Percentiles rank a stretch among this genome's conserved stretches.
phyloP scores from a whole-genome alignment of 2,888 invertebrate species.

The Sarcophaga subvicina region DNA sequence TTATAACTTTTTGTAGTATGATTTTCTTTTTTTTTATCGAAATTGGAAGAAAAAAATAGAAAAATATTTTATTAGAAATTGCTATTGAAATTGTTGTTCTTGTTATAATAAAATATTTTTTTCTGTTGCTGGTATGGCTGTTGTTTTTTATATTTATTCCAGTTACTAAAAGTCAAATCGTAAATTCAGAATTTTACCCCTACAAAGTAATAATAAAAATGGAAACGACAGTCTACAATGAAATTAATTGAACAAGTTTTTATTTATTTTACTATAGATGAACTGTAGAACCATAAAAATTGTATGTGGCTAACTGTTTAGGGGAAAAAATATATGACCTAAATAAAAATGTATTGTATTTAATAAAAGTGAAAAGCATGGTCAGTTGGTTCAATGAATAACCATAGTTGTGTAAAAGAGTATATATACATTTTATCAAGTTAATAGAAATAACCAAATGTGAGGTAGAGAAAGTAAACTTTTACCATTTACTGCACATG shows the following conservation, averaged over 20 bases:
- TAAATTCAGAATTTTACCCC: not conserved
- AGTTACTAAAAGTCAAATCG: not conserved
- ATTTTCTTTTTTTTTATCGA: too few species aligned
- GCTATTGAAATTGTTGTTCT: not conserved
- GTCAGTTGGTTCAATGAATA: too few species aligned
- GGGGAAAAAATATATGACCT: not conserved
- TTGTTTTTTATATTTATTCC: not conserved
- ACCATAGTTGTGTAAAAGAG: too few species aligned
- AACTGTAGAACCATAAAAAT: slow-evolving; percentile 27
- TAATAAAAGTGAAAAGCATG: slow-evolving; percentile 21
- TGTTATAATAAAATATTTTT: not conserved
- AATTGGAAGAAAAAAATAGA: not conserved
- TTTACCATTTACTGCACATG: too few species aligned
- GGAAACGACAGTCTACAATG: not conserved
- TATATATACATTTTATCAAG: too few species aligned
- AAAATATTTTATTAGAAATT: not conserved
- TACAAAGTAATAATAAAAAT: not conserved
- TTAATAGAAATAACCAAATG: too few species aligned
- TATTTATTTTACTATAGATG: not conserved
- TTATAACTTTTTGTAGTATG: not conserved
- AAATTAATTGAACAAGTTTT: not conserved
- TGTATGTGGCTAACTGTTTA: slow-evolving; percentile 16
- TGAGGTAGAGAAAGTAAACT: too few species aligned
- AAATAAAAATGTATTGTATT: slow-evolving; percentile 33
- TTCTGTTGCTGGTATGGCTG: not conserved